Evolutionary conservation across 2,888 invertebrate genomes (phyloP).

Genomic region (Synanthedon vespiformis): DNA sequence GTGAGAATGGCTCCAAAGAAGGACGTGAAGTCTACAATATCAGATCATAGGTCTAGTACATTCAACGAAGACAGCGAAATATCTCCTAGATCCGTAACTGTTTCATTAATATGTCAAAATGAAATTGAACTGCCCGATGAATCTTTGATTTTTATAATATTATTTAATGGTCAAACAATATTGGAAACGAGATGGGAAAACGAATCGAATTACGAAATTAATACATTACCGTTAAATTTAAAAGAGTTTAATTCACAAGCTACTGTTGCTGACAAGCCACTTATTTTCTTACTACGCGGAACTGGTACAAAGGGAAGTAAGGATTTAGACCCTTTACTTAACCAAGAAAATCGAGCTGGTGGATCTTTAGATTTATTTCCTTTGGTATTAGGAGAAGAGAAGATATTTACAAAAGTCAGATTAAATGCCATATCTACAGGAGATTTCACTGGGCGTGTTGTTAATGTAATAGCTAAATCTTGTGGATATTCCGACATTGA

Average conservation of each 20-base stretch:
- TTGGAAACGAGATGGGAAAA: slow-evolving; percentile 36
- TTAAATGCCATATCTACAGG: slow-evolving; percentile 31
- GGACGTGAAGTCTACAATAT: slow-evolving; percentile 12
- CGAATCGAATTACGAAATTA: slow-evolving; percentile 14
- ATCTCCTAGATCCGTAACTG: slow-evolving; percentile 19
- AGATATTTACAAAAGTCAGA: slow-evolving; percentile 23
- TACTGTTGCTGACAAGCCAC: slow-evolving; percentile 33
- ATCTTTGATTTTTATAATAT: slow-evolving; percentile 19
- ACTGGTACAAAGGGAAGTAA: slow-evolving; percentile 28
- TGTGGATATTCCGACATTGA: slow-evolving; percentile 16
- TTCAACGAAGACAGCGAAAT: slow-evolving; percentile 17
- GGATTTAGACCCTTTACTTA: slow-evolving; percentile 40
- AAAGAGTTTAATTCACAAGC: slow-evolving; percentile 22
- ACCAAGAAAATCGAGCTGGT: slow-evolving; percentile 45
- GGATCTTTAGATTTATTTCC: slow-evolving; percentile 49
- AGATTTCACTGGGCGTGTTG: slow-evolving; percentile 20
- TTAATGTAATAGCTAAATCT: slow-evolving; percentile 25
- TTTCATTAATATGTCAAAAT: slow-evolving; percentile 28
- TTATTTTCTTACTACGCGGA: slow-evolving; percentile 39
- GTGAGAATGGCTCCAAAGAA: slow-evolving; percentile 8
- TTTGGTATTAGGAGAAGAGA: slow-evolving; percentile 40
- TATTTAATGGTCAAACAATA: slow-evolving; percentile 34
- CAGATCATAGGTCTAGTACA: slow-evolving; percentile 17
- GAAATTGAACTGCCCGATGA: slow-evolving; percentile 25
- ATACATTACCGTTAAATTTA: slow-evolving; percentile 30